Percentiles rank a stretch among this genome's conserved stretches.
Evolutionary conservation across 2,113 vertebrate genomes (phyloP).

Genomic region (Talpa occidentalis): DNA sequence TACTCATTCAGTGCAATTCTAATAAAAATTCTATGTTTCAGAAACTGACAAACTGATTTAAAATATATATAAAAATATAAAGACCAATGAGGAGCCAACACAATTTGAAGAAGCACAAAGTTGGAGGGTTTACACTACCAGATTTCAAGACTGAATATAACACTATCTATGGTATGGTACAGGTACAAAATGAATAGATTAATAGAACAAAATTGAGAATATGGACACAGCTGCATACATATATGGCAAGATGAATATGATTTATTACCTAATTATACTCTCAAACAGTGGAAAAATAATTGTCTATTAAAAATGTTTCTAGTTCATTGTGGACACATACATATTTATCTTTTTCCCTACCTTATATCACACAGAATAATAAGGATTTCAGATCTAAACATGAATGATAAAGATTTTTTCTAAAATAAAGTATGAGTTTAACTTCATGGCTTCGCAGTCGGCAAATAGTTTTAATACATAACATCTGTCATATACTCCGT

Average conservation of each 20-base stretch:
- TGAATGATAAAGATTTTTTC: not conserved
- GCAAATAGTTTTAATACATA: not conserved
- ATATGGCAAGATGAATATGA: not conserved
- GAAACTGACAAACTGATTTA: not conserved
- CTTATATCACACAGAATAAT: not conserved
- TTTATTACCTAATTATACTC: not conserved
- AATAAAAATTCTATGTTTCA: not conserved
- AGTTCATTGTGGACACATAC: not conserved
- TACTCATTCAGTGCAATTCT: not conserved
- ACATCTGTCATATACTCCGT: not conserved
- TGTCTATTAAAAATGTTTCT: not conserved
- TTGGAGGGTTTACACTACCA: not conserved
- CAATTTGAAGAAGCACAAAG: not conserved
- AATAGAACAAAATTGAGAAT: not conserved
- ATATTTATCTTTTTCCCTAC: not conserved
- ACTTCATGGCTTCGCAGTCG: not conserved
- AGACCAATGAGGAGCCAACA: not conserved
- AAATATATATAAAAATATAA: not conserved
- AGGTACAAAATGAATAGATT: not conserved
- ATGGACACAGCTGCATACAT: not conserved
- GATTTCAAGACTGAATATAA: not conserved
- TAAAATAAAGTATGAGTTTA: not conserved
- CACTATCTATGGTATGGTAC: not conserved
- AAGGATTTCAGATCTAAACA: not conserved
- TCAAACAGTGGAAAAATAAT: not conserved